Evolutionary conservation across 2,797 vertebrate genomes (phyloP).

Genomic region (Betta splendens): DNA sequence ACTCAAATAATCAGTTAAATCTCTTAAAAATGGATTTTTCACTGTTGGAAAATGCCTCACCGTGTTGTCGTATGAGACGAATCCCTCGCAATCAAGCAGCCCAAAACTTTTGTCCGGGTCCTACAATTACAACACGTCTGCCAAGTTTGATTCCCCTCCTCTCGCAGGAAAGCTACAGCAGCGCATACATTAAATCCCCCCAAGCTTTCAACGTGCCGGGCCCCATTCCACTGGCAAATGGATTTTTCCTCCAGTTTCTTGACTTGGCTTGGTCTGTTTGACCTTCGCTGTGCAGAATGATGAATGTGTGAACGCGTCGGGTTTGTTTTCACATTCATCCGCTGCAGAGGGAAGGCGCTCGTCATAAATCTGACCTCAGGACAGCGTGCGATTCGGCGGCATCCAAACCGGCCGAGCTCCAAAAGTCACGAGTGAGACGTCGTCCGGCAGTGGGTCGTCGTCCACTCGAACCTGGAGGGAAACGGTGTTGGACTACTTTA

Average conservation of each 20-base stretch:
- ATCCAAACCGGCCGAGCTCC: too few species aligned
- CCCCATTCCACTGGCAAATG: background rate
- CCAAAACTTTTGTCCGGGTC: background rate
- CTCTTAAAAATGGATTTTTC: background rate
- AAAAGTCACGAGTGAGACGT: too few species aligned
- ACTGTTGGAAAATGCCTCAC: background rate
- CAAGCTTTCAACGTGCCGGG: background rate
- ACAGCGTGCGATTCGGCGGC: too few species aligned
- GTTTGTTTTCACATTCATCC: slow-evolving; percentile 11
- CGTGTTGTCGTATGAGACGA: background rate
- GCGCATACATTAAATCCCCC: background rate
- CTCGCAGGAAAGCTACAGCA: too few species aligned
- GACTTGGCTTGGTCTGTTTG: background rate
- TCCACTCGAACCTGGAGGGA: too few species aligned
- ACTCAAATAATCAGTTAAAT: slow-evolving; percentile 2
- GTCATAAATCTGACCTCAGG: slow-evolving; percentile 6
- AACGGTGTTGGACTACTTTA: too few species aligned
- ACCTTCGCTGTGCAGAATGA: slow-evolving; percentile 5
- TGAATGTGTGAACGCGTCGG: background rate
- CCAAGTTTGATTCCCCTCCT: slow-evolving; percentile 8
- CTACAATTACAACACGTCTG: background rate
- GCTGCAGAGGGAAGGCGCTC: slow-evolving; percentile 5
- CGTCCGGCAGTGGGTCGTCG: too few species aligned
- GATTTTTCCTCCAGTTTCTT: background rate
- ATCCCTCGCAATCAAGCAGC: slow-evolving; percentile 19